Base-by-base conservation (phyloP, 2,113 vertebrate genomes). In the Coreoperca whiteheadi region DNA sequence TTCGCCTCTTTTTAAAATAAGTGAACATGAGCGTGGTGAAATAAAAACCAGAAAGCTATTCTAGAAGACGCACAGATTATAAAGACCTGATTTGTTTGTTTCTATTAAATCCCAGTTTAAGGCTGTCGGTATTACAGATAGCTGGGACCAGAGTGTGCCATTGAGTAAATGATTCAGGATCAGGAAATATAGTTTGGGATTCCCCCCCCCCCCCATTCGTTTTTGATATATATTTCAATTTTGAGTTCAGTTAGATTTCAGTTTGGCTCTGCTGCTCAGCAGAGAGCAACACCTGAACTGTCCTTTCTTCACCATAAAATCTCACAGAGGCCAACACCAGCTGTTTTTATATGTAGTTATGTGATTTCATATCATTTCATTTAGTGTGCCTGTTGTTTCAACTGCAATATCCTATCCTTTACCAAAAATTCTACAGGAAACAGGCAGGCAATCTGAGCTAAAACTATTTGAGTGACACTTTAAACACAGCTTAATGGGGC, bases 341-440 rank as follows among this genome's bases (percentile, higher is more conserved):
- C 46, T 54, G 18, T 56, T 43, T 67, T 53, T 70, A 34, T 39
- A 20, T 48, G 57, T 63, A 25, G 18, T 18, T 34, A 34, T 63
- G 21, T 74, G 2, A 30, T 6, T 21, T 48, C 54, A n/a, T 53
- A 46, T 60, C 10, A 14, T 51, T 37, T 61, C 4, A 23, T 28
- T 32, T 41, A 2, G 18, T 72, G 46, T 32, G 20, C n/a, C 74
- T 65, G 32, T 3, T 41, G 34, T 43, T 75, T 8, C n/a, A 60
- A 21, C 73, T 68, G 56, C 56, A 79, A 18, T 78, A 59, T 68
- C 56, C 37, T n/a, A 11, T 48, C 1, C 15, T 77, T 57, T 66
- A 67, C 56, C 32, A 32, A n/a, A 34, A 59, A 14, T n/a, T 46
- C 34, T 71, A 12, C 8, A 60, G 48, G 37, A 76, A 76, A 41